Evolutionary conservation across 1,140 invertebrate genomes (phyloP), one percentile per base, ranked within the genome.

Genomic region (Drosophila jambulina): DNA sequence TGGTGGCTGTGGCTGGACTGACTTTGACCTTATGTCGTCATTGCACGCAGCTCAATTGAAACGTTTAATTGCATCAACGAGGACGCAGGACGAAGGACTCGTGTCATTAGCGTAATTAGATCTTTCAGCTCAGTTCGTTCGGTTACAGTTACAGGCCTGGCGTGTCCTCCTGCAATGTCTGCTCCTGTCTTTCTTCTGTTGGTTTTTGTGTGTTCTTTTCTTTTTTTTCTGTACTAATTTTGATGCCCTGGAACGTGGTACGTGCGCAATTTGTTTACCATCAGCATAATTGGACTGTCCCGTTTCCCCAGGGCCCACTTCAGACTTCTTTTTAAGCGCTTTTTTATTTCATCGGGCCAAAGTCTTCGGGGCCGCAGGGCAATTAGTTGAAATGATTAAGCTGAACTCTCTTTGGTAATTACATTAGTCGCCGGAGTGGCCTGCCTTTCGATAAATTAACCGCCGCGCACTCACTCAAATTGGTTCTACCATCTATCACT

Each of bases 181-280:
- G 79, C 63, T 75, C 17, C 78, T 67, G 85, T 85, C 68, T 67
- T 88, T 85, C 68, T 63, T 64, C n/a, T 54, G 45, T 42, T 62
- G 42, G 45, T 77, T 59, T 51, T 71, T 72, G 46, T 62, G 32
- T 38, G 34, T 1, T 23, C 21, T 61, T 49, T 59, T 40, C 13
- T 29, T 29, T 19, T n/a, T n/a, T 19, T 43, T 13, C 56, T 59
- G 38, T 53, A 86, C 79, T 91, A 86, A 82, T 91, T 91, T 86
- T 85, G 75, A 86, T 90, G 86, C 75, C 80, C 67, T 68, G 82
- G 53, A 78, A 92, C 91, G 82, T 91, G 82, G 51, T 78, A 90
- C 90, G 85, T 92, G 91, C 85, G 91, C 91, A 92, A 92, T 92
- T 92, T 92, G 91, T 92, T 92, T 91, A 91, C 91, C 88, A 92